Evolutionary conservation across 2,888 invertebrate species (phyloP).

Genomic region (Cephus spinipes): DNA sequence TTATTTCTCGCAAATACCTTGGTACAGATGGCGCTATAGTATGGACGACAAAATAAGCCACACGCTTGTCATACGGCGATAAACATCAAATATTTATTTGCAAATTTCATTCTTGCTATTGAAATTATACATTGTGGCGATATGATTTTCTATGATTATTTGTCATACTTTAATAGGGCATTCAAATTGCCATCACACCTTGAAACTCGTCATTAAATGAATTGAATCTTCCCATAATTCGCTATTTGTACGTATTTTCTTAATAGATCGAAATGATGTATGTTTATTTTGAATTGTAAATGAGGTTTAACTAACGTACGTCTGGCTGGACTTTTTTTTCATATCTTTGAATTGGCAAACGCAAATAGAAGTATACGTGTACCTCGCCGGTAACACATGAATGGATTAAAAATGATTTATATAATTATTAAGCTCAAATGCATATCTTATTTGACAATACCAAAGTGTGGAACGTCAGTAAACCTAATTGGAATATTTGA

Average conservation of each 20-base stretch:
- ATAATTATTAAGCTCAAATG: conserved; percentile 13
- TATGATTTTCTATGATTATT: neutral
- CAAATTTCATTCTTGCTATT: neutral
- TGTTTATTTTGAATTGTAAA: neutral
- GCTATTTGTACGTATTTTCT: neutral
- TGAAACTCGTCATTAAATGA: neutral
- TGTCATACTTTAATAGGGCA: no score
- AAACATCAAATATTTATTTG: neutral
- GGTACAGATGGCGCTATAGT: neutral
- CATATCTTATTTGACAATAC: conserved; percentile 15
- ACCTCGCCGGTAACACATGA: conserved; percentile 1
- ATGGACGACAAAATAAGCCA: neutral
- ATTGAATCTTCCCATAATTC: neutral
- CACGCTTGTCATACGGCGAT: neutral
- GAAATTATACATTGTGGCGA: neutral
- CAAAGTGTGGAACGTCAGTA: neutral
- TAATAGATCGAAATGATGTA: neutral
- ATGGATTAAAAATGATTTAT: conserved; percentile 3
- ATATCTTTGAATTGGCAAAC: neutral
- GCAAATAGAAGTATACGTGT: neutral
- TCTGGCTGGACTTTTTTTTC: neutral
- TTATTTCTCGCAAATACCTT: neutral
- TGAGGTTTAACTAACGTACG: neutral
- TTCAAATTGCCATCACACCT: neutral
- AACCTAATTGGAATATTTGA: neutral